phyloP scores from a whole-genome alignment of 1,140 invertebrate species.

The Chymomyza costata region DNA sequence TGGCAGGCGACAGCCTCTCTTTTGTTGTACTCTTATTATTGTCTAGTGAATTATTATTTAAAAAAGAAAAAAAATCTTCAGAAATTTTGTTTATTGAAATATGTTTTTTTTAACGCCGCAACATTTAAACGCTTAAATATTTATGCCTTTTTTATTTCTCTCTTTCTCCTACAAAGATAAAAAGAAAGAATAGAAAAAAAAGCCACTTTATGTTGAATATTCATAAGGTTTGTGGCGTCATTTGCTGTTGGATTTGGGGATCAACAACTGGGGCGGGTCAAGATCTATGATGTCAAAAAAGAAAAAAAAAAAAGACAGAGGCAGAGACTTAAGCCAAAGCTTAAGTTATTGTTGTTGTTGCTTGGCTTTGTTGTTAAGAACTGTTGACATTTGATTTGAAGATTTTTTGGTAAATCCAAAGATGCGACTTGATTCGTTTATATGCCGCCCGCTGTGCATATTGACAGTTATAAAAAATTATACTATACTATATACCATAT shows the following conservation, averaged over 20 bases:
- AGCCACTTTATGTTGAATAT: conserved; percentile 56
- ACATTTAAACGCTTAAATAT: conserved; percentile 63
- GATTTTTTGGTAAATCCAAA: conserved; percentile 30
- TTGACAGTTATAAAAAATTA: conserved; percentile 52
- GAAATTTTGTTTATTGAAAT: conserved; percentile 65
- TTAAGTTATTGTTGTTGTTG: conserved; percentile 17
- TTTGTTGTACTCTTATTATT: conserved; percentile 19
- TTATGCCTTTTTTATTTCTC: conserved; percentile 58
- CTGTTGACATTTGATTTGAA: conserved; percentile 64
- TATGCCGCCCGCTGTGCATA: conserved; percentile 44
- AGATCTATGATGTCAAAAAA: conserved; percentile 66
- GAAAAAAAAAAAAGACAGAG: not conserved
- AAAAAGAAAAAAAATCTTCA: too few relatives aligned
- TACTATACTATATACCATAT: not conserved
- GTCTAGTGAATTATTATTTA: conserved; percentile 65
- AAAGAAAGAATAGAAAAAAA: conserved; percentile 23
- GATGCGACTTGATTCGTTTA: conserved; percentile 31
- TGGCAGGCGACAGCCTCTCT: too few relatives aligned
- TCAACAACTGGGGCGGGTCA: conserved; percentile 59
- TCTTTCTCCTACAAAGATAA: conserved; percentile 36
- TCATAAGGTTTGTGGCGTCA: conserved; percentile 65
- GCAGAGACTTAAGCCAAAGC: conserved; percentile 34
- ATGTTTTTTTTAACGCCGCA: conserved; percentile 62
- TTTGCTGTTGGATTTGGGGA: conserved; percentile 32
- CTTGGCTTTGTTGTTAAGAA: conserved; percentile 40